phyloP scores from a whole-genome alignment of 53 echinoderm and acorn worm species.

The Echinometra lucunter region DNA sequence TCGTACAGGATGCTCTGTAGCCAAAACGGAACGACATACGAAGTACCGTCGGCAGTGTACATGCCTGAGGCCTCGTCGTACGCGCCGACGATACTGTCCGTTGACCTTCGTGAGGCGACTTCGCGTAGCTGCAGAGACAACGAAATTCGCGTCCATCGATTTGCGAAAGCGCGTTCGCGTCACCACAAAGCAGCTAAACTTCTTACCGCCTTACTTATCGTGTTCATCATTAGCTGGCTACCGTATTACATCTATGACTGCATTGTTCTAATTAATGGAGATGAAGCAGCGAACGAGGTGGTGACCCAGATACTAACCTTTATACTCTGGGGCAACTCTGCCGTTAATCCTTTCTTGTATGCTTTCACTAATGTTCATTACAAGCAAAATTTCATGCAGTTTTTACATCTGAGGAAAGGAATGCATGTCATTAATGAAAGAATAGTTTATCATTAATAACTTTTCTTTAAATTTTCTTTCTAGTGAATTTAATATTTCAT shows the following conservation, averaged over 20 bases:
- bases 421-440: slow-evolving; percentile 29
- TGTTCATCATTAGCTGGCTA: slow-evolving; percentile 31
- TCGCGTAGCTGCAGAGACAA: neutral
- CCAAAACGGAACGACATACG: slow-evolving; percentile 1
- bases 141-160: slow-evolving; percentile 39
- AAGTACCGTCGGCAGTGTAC: neutral
- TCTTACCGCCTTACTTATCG: slow-evolving; percentile 15
- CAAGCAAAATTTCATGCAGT: slow-evolving; percentile 58
- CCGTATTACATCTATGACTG: slow-evolving; percentile 60
- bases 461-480: too few species aligned
- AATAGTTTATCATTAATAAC: neutral
- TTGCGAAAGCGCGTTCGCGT: neutral
- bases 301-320: slow-evolving; percentile 54
- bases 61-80: neutral
- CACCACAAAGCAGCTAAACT: slow-evolving; percentile 57
- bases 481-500: neutral
- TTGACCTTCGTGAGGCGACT: neutral
- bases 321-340: slow-evolving; percentile 50
- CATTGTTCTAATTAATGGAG: slow-evolving; percentile 12
- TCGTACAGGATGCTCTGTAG: slow-evolving; percentile 3
- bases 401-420: slow-evolving; percentile 47
- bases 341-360: slow-evolving; percentile 43
- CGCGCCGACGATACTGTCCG: neutral
- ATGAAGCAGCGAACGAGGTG: neutral
- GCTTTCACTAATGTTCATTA: slow-evolving; percentile 50